Evolutionary conservation across 2,888 invertebrate genomes (phyloP).

Genomic region (Ptilodon capucinus): DNA sequence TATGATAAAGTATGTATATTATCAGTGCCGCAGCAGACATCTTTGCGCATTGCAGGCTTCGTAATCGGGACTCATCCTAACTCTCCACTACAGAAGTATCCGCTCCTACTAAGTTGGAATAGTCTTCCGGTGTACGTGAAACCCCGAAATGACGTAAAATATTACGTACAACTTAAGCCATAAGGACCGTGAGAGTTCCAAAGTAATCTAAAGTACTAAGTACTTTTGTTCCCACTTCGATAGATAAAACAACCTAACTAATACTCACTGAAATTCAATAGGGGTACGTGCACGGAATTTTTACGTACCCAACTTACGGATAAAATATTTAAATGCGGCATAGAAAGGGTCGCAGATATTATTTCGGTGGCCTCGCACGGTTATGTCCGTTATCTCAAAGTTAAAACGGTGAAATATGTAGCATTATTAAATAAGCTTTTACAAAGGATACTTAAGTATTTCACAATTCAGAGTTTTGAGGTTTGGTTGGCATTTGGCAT

Average conservation of each 20-base stretch:
- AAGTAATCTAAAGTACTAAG: constrained; percentile 30
- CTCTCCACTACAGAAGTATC: not conserved
- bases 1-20: no score
- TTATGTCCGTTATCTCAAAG: not conserved
- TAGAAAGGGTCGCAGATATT: not conserved
- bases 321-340: constrained; percentile 5
- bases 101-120: not conserved
- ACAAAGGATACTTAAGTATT: no score
- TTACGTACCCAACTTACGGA: constrained; percentile 5
- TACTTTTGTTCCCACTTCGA: constrained; percentile 23
- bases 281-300: constrained; percentile 17
- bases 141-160: not conserved
- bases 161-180: not conserved
- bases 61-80: not conserved
- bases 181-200: constrained; percentile 16
- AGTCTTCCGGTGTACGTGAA: not conserved
- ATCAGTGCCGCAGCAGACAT: not conserved
- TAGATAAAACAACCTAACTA: constrained; percentile 23
- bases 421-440: not conserved
- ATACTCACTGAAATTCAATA: constrained; percentile 21
- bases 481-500: no score
- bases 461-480: not conserved
- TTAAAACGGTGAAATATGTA: not conserved
- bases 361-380: not conserved
- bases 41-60: not conserved